Evolutionary conservation across 2,797 vertebrate genomes (phyloP), one percentile per base, ranked within the genome.

Genomic region (Sarcoramphus papa): DNA sequence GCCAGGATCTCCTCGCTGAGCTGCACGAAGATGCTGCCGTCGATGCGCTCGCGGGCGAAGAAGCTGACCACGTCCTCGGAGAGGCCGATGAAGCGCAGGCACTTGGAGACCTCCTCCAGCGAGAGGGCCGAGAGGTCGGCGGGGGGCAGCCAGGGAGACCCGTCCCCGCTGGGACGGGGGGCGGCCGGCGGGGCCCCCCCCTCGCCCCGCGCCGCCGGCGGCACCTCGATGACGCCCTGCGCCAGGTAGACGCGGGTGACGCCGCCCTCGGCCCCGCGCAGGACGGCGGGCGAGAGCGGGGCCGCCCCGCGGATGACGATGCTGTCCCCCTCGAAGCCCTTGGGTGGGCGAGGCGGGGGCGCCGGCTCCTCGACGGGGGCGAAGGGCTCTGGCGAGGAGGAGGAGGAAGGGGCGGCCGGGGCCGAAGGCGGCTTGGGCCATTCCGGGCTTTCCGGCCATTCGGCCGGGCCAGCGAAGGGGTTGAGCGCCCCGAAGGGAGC

Each of bases 1-100:
- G 99, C 99, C 95, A 99, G 97, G 97, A 99, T 99, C 98, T 99
- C 99, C 97, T 99, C 99, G 0, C 99, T 99, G 94, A 99, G 98
- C 98, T 99, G 99, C 85, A 99, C 99, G 33, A 99, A 99, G 96
- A 99, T 99, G 97, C 99, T 99, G 91, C 99, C 99, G 1, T 99
- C 99, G 2, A 99, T 99, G 33, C 99, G 98, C 92, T 99, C 99
- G 75, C 99, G 98, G 88, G 98, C 98, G 78, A 99, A 99, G 96
- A 99, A 98, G n/a, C 97, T 98, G 91, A 99, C 98, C 23, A 99
- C 99, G 3, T 99, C 99, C 97, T 99, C 99, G 0, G 99, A 99
- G 73, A 99, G 99, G 88, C 99, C 99, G 1, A 99, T 99, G 97
- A 99, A 99, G 28, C 99, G 98, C 96, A 99, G 98, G 85, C 99